Percentiles rank a stretch among this genome's conserved stretches.
Evolutionary conservation across 2,888 invertebrate species (phyloP).

Genomic region (Anagyrus pseudococci): DNA sequence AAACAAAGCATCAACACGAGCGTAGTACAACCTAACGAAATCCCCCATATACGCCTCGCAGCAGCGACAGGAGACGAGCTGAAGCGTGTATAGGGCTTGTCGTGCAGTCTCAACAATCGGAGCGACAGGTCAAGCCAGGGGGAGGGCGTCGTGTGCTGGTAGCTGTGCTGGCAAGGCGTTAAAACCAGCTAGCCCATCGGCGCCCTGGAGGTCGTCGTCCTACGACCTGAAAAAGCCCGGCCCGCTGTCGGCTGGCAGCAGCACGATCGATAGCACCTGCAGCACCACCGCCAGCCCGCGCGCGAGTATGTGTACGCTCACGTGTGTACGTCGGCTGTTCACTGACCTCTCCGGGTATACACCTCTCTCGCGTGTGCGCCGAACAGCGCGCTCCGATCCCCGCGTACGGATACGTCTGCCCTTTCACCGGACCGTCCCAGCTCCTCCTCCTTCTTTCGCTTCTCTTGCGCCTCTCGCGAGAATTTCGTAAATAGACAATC

Average conservation of each 20-base stretch:
- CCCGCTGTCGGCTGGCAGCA: background rate
- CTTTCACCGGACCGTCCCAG: too few relatives aligned
- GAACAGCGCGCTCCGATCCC: too few relatives aligned
- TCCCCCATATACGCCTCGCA: too few relatives aligned
- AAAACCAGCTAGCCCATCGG: too few relatives aligned
- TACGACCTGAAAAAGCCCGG: slow-evolving; percentile 34
- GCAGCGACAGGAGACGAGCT: too few relatives aligned
- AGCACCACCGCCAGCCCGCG: slow-evolving; percentile 29
- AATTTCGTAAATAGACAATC: too few relatives aligned
- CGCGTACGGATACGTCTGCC: too few relatives aligned
- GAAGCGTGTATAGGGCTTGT: too few relatives aligned
- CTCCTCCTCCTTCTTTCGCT: background rate
- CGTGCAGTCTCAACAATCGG: background rate
- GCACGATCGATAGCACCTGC: slow-evolving; percentile 38
- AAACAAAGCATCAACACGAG: too few relatives aligned
- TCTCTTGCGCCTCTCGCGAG: too few relatives aligned
- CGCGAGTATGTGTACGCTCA: background rate
- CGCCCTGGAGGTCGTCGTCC: slow-evolving; percentile 34
- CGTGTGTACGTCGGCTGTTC: background rate
- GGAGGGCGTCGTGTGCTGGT: background rate
- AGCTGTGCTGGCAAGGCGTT: too few relatives aligned
- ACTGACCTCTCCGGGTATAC: background rate
- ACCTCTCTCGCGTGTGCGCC: background rate
- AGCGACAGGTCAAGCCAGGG: background rate
- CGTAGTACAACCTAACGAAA: too few relatives aligned